Base-by-base conservation (phyloP, 2,888 invertebrate genomes). In the Encarsia formosa region DNA sequence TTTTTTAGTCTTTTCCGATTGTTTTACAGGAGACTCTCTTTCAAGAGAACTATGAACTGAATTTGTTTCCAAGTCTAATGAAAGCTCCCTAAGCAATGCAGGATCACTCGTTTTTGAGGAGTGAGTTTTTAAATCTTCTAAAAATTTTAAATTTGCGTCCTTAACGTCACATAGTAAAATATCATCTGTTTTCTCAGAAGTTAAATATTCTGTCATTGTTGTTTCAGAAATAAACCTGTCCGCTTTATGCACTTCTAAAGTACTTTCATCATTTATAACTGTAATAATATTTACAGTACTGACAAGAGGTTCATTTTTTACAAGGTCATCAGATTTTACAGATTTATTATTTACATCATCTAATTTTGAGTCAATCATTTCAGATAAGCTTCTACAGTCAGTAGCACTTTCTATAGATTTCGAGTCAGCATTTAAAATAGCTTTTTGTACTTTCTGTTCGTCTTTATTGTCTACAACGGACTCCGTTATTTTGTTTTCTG, bases 1-100 rank as follows among this genome's bases (percentile, higher is more conserved):
- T 56, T 66, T 65, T 24, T 63, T 62, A 2, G 49, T 39, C 38
- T 57, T 52, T 38, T 62, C 60, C 11, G 59, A 59, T 5, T 57
- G 47, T 2, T 61, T 52, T 11, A n/a, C 52, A 22, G 53, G 41
- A 1, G 59, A 41, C 44, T 59, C 60, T 19, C 57, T 40, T 29
- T 62, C 62, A 13, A 60, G 56, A 5, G 60, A 59, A 59, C 48
- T 61, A 16, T 53, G 49, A 1, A 42, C 48, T 1, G 59, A 56
- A 52, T 49, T 50, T 16, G 57, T 26, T 26, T 26, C n/a, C n/a
- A n/a, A n/a, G n/a, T n/a, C n/a, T n/a, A n/a, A n/a, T n/a, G n/a
- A n/a, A n/a, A n/a, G 18, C 13, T 50, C 46, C 15, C 4, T 31
- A 16, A 9, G 15, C 4, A 38, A 26, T 42, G 34, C 16, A 39